Percentiles rank a stretch among this genome's conserved stretches.
Evolutionary conservation across 2,888 invertebrate genomes (phyloP).

Genomic region (Philhelius pedissequus): DNA sequence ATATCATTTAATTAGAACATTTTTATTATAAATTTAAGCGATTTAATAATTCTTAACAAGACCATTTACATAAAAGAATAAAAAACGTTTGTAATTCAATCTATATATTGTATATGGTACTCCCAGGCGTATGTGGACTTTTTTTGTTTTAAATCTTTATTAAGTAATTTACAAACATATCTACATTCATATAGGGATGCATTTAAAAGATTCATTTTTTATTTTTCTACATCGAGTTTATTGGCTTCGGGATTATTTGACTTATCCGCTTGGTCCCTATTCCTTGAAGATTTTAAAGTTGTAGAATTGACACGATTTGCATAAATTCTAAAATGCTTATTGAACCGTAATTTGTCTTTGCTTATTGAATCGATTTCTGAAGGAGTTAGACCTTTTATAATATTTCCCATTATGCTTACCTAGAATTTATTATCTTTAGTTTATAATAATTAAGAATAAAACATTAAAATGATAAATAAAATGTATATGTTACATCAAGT

Average conservation of each 20-base stretch:
- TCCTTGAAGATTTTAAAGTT: neutral
- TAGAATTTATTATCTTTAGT: slow-evolving; percentile 32
- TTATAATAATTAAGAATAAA: no score
- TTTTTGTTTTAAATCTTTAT: neutral
- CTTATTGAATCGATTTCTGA: slow-evolving; percentile 71
- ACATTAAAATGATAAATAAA: no score
- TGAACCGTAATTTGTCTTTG: slow-evolving; percentile 69
- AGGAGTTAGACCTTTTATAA: slow-evolving; percentile 77
- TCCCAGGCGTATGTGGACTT: neutral
- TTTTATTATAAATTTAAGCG: no score
- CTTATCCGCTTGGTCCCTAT: neutral
- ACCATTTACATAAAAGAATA: no score
- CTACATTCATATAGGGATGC: no score
- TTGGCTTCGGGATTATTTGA: neutral
- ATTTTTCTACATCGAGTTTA: neutral
- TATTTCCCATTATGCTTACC: slow-evolving; percentile 78
- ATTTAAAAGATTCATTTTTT: neutral
- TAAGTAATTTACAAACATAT: no score
- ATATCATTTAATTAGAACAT: no score
- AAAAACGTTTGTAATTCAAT: no score
- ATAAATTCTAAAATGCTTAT: slow-evolving; percentile 53
- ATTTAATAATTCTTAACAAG: no score
- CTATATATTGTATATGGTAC: neutral
- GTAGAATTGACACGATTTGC: slow-evolving; percentile 9
- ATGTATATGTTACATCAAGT: slow-evolving; percentile 70